Base-by-base conservation (phyloP, 2,797 vertebrate species). In the Rhinoraja longicauda region DNA sequence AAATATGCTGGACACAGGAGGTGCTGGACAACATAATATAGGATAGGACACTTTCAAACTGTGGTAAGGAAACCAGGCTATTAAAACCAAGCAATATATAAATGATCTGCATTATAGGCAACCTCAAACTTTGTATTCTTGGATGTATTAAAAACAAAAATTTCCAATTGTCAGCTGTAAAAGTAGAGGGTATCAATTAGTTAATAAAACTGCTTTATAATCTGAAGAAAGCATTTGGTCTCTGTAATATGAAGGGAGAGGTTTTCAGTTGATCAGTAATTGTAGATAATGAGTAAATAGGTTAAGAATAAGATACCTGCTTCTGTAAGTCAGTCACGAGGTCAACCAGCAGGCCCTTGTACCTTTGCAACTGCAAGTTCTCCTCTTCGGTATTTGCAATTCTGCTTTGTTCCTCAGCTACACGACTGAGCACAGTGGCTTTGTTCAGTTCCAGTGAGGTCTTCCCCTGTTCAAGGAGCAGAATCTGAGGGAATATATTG, bases 261-360 rank as follows among this genome's bases (percentile, higher is more conserved):
- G 39, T 13, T 36, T 90, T 90, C 36, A 39, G 15, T 36, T 45
- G 53, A 82, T 53, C 19, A 26, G 21, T 39, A 39, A 88, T 4
- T 72, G 24, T 15, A 32, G 13, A 77, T 3, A 59, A 72, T 62
- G 92, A 78, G 15, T 93, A 62, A 2, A 82, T 10, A 93, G 64
- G 73, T 73, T 81, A 88, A 1, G 36, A 39, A 81, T 92, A 26
- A 77, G 36, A 93, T 93, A 94, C 94, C 94, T 94, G 93, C 4
- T 93, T 94, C 93, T 95, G 93, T 90, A 94, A 93, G 81, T 93
- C 93, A 90, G 93, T 93, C 93, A 93, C 53, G 92, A 94, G 94
- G 84, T 94, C 94, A 76, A 94, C 62, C 81, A 94, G 90, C 24
- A 94, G 90, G 72, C 88, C 82, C 93, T 95, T 94, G 92, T 94